Evolutionary conservation across 2,113 vertebrate genomes (phyloP).

Genomic region (Chionodraco myersi): DNA sequence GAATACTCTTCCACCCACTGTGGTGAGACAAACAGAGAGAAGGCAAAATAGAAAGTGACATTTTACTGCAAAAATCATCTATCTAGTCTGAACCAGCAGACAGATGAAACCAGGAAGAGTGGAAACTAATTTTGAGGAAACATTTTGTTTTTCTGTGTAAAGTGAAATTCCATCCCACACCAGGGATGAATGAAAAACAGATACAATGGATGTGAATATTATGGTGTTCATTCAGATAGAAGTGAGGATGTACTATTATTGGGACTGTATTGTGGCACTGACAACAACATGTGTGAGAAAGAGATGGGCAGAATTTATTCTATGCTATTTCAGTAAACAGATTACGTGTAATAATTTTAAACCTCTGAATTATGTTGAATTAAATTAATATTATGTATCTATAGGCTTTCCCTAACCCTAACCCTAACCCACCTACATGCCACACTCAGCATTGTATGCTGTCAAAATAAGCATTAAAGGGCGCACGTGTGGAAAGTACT

Average conservation of each 20-base stretch:
- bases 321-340: background rate
- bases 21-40: constrained; percentile 25
- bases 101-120: background rate
- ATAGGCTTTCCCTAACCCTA: background rate
- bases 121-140: constrained; percentile 5
- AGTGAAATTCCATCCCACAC: background rate
- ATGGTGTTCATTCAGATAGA: constrained; percentile 21
- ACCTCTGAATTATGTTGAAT: no score
- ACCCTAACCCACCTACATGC: background rate
- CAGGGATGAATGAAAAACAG: constrained; percentile 6
- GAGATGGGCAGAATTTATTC: background rate
- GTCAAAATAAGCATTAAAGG: no score
- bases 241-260: background rate
- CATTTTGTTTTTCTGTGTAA: background rate
- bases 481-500: no score
- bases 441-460: no score
- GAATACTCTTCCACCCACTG: constrained; percentile 30
- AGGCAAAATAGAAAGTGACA: constrained; percentile 29
- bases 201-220: background rate
- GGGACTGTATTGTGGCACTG: background rate
- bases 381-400: background rate
- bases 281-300: background rate
- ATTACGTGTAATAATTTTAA: background rate
- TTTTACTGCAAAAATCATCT: constrained; percentile 7
- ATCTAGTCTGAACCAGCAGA: constrained; percentile 8